Evolutionary conservation across 2,888 invertebrate species (phyloP), one percentile per base, ranked within the genome.

Genomic region (Sturmia bella): DNA sequence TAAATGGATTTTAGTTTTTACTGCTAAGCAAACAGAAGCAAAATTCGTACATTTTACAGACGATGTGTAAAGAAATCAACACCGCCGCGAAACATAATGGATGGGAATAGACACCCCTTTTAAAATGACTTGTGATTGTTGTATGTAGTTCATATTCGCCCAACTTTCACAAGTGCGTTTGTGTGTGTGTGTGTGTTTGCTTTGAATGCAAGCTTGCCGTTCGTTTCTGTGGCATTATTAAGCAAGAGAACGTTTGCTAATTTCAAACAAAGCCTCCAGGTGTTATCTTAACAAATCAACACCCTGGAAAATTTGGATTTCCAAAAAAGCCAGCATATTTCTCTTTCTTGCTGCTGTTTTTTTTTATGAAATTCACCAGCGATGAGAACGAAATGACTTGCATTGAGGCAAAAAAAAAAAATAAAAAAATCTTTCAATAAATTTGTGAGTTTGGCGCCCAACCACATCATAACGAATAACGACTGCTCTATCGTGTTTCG

Each of bases 251-350:
- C 68, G 61, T 76, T 63, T 63, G 73, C 45, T 69, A 41, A 63
- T 43, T 43, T 37, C 24, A 79, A 79, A 72, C 45, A 76, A 32
- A 3, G 79, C 75, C 83, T 69, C 63, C 63, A 79, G 83, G 72
- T 83, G 79, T 83, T 79, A 76, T 76, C 69, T 57, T 39, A 76
- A 75, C 69, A 72, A 75, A 79, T 83, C 74, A 70, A 74, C 78
- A 78, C 77, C 74, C 50, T 15, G 57, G 12, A 54, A 37, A 61
- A 6, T 45, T 56, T 61, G 4, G 13, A 61, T 45, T 41, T 9
- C 7, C 9, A 32, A 32, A 3, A 32, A 32, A 27, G 27, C 27
- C 6, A 3, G 6, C 3, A 27, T 27, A 27, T 27, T n/a, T 6
- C 27, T 27, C 27, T 27, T 27, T 6, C 27, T 6, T 27, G 27